These are phyloP conservation scores for Dendropsophus ebraccatus DNA, from an alignment of 2,113 vertebrate genomes.

Conservation along the genomic window DNA sequence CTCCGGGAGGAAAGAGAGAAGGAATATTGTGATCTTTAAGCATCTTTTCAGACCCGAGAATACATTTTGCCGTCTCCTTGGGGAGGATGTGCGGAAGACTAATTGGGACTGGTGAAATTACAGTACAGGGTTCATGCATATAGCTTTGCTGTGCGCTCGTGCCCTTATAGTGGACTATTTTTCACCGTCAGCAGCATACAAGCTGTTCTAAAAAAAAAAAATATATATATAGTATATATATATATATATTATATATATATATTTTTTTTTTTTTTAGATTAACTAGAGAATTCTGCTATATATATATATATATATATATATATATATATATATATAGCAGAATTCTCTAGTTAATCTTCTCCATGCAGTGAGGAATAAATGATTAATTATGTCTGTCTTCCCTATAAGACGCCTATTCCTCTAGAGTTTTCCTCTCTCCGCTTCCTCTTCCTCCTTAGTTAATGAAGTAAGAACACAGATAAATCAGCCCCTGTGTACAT, in stretches of 20 bases:
- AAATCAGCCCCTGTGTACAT: constrained; percentile 30
- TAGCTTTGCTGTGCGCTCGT: neutral
- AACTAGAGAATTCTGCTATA: too few species aligned
- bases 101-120: neutral
- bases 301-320: too few species aligned
- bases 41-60: neutral
- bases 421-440: too few species aligned
- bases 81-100: neutral
- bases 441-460: too few species aligned
- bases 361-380: too few species aligned
- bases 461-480: too few species aligned
- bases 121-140: neutral
- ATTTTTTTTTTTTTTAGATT: too few species aligned
- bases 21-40: neutral
- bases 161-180: neutral
- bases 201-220: neutral
- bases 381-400: constrained; percentile 27
- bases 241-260: too few species aligned
- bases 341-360: neutral
- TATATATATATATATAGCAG: neutral
- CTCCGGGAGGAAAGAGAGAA: neutral
- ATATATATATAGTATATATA: too few species aligned
- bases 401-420: too few species aligned
- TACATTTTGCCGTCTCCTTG: neutral
- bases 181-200: neutral